Conservation (phyloP, 2,113 vertebrate species). For the Atrichornis clamosus region DNA sequence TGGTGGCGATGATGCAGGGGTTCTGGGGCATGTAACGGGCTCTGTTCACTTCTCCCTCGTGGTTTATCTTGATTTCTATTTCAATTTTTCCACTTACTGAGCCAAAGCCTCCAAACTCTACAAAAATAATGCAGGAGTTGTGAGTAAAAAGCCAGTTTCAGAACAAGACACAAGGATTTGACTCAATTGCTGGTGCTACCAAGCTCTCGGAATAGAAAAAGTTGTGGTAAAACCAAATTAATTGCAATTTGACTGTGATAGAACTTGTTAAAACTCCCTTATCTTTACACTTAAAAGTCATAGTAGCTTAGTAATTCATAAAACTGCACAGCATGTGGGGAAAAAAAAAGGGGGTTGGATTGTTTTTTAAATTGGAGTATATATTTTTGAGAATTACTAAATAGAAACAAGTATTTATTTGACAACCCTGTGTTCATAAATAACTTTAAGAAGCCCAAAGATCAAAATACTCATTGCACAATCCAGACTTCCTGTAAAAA, state of each 20-base stretch:
- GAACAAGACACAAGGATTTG: neutral
- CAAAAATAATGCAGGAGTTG: neutral
- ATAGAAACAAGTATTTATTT: neutral
- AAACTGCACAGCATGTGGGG: neutral
- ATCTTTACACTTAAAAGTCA: neutral
- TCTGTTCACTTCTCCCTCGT: constrained; percentile 97
- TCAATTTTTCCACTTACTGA: constrained; percentile 98
- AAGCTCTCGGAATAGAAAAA: neutral
- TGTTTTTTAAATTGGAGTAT: neutral
- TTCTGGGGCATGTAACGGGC: constrained; percentile 99
- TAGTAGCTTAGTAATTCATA: neutral
- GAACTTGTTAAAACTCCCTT: neutral
- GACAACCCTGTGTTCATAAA: accelerated
- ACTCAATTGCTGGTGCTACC: neutral
- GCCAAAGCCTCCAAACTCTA: constrained; percentile 98
- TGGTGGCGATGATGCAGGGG: constrained; percentile 97
- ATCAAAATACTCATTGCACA: constrained; percentile 1
- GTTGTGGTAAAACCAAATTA: neutral
- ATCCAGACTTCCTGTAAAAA: neutral
- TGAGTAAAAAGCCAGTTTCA: neutral
- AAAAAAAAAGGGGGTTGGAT: accelerated
- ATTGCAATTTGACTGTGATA: accelerated
- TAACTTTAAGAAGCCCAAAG: neutral
- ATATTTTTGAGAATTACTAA: neutral
- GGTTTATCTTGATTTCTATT: constrained; percentile 99